Evolutionary conservation across 2,113 vertebrate species (phyloP), one percentile per base, ranked within the genome.

Genomic region (Onychostruthus taczanowskii): DNA sequence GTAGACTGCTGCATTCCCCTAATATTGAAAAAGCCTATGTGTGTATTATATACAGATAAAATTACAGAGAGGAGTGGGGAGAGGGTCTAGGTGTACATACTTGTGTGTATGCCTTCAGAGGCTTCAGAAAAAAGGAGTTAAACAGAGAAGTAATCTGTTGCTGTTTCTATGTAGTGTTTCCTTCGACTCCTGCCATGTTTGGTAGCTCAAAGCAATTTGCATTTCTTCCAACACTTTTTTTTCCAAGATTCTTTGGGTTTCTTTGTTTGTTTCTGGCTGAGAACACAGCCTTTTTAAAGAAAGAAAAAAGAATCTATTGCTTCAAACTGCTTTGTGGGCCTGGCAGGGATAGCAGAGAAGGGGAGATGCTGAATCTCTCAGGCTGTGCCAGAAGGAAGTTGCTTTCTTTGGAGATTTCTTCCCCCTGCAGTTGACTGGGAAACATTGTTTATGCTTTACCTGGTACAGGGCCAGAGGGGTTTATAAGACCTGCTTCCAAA

Each of bases 221-320:
- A 49, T 90, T 92, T 94, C 72, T 96, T 94, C 93, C 93, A 96
- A 37, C 16, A 44, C 35, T 79, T 78, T 52, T 87, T 74, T 74
- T 63, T 3, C 9, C 14, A 56, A 62, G 84, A 89, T 89, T 87
- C 89, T 95, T 92, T 79, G 93, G 44, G 44, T 95, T 91, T 95
- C 93, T 96, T 95, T 97, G 68, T 96, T 92, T 94, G 61, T 85
- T 92, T 90, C 93, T 97, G 93, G 95, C 94, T 91, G 90, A 95
- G 79, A 93, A 88, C 7, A 11, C 30, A 84, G 79, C 35, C 86
- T 94, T 95, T 89, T 84, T 72, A 77, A 84, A 87, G 44, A 55
- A 88, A 66, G 49, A 30, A 76, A 84, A 90, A 94, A 92, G 46
- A 83, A 84, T 76, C 68, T 84, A 49, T 96, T 94, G 82, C 94